Conservation (phyloP, 2,888 invertebrate species). For the Griposia aprilina region DNA sequence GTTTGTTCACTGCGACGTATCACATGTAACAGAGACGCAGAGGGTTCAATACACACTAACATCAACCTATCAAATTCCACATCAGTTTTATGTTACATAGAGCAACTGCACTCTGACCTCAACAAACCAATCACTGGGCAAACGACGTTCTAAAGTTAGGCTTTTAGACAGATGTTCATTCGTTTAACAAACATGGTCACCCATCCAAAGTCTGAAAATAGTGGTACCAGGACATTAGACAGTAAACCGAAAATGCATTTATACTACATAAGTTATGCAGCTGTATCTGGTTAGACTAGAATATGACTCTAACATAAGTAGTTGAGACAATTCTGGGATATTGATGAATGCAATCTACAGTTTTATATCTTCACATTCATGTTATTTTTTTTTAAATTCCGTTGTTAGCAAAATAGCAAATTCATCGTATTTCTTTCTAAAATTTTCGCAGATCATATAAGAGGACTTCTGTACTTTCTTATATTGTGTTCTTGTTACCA, state of each 20-base stretch:
- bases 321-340: neutral
- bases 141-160: neutral
- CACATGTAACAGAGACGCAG: neutral
- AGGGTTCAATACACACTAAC: conserved; percentile 6
- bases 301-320: neutral
- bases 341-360: neutral
- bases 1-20: conserved; percentile 31
- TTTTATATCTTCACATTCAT: neutral
- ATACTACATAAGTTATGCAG: neutral
- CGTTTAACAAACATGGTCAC: neutral
- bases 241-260: neutral
- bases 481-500: neutral
- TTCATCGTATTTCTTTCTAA: neutral
- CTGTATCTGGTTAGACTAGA: neutral
- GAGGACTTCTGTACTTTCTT: conserved; percentile 9
- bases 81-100: neutral
- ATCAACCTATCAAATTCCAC: too few relatives aligned
- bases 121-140: neutral
- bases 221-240: neutral
- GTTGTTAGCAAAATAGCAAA: neutral
- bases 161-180: neutral
- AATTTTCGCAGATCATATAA: neutral
- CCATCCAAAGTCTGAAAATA: neutral
- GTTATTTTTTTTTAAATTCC: neutral
- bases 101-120: neutral